phyloP scores from a whole-genome alignment of 2,113 vertebrate species.

The Mionectes macconnelli region DNA sequence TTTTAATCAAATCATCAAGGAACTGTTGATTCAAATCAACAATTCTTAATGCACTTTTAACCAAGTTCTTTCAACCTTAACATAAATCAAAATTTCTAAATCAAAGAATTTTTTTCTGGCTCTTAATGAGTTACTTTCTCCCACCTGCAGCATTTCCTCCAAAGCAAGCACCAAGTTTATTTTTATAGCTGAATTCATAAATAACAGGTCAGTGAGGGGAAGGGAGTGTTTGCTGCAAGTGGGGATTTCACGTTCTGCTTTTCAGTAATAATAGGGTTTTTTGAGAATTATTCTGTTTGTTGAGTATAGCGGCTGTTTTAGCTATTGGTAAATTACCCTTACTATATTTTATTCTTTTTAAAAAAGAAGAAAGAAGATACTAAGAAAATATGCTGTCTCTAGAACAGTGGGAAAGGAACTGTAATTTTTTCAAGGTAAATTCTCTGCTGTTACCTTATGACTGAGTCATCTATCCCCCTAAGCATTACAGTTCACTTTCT shows the following conservation, averaged over 20 bases:
- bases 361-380: not conserved
- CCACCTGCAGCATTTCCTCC: not conserved
- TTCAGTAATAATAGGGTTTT: not conserved
- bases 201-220: not conserved
- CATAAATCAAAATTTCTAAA: not conserved
- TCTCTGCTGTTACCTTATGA: not conserved
- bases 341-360: not conserved
- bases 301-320: not conserved
- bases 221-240: not conserved
- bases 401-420: not conserved
- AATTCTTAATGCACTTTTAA: not conserved
- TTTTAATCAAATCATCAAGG: not conserved
- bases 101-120: not conserved
- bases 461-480: not conserved
- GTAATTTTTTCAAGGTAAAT: not conserved
- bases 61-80: not conserved
- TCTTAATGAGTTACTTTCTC: not conserved
- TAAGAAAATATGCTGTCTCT: not conserved
- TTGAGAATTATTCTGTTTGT: not conserved
- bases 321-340: not conserved
- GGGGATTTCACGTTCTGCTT: not conserved
- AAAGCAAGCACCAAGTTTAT: not conserved
- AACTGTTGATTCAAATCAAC: not conserved
- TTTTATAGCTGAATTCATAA: conserved; percentile 12
- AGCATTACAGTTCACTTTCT: not conserved